phyloP scores from a whole-genome alignment of 2,797 vertebrate species.

The Pelodytes ibericus region DNA sequence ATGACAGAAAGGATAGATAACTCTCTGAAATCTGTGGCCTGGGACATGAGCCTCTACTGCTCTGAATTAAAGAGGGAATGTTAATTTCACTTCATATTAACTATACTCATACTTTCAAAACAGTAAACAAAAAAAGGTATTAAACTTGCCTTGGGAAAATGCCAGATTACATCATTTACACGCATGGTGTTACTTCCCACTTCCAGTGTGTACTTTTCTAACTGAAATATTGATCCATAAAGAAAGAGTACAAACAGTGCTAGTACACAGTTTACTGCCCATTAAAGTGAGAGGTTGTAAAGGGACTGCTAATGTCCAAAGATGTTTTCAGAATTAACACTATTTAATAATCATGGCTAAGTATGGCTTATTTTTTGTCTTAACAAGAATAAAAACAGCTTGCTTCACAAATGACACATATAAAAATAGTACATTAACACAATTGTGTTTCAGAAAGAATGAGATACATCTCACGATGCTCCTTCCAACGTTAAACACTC shows the following conservation, averaged over 20 bases:
- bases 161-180: conserved; percentile 19
- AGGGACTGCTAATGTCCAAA: neutral
- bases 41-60: too few species aligned
- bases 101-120: neutral
- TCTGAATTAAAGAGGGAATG: too few species aligned
- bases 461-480: too few species aligned
- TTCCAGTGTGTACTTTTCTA: conserved; percentile 8
- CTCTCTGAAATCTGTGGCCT: too few species aligned
- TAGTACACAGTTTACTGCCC: neutral
- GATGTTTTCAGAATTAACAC: neutral
- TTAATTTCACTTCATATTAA: too few species aligned
- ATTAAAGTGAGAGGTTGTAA: neutral
- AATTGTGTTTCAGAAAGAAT: too few species aligned
- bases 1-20: too few species aligned
- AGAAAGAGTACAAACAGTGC: neutral
- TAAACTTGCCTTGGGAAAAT: conserved; percentile 8
- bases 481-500: too few species aligned
- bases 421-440: too few species aligned
- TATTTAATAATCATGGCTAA: neutral
- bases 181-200: neutral
- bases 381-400: neutral
- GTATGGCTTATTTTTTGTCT: too few species aligned
- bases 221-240: conserved; percentile 20
- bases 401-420: neutral
- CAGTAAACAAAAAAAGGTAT: neutral